Evolutionary conservation across 1,140 invertebrate genomes (phyloP).

Genomic region (Sinella curviseta): DNA sequence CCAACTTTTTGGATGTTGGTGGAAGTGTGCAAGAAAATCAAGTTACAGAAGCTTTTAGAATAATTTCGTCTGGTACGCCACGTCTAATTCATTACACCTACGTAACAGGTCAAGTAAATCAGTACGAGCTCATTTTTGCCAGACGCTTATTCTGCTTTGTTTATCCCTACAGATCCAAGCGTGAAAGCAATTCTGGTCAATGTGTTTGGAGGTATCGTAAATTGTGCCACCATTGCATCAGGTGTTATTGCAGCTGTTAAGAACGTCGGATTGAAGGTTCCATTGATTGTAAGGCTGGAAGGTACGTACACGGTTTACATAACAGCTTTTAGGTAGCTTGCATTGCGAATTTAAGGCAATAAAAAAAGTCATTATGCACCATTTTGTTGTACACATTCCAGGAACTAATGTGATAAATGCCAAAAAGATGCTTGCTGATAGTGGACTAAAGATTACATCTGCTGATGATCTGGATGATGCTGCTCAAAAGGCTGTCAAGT

Average conservation of each 20-base stretch:
- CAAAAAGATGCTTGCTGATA: constrained; percentile 72
- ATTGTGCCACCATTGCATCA: constrained; percentile 94
- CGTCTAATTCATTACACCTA: too few relatives aligned
- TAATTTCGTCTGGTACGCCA: constrained; percentile 68
- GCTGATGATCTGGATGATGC: constrained; percentile 87
- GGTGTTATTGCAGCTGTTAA: constrained; percentile 88
- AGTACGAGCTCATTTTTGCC: constrained; percentile 11
- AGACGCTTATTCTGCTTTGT: constrained; percentile 9
- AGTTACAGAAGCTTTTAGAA: constrained; percentile 72
- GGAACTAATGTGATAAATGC: constrained; percentile 73
- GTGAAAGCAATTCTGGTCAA: constrained; percentile 96
- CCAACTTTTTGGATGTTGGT: constrained; percentile 80
- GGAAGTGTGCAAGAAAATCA: constrained; percentile 74
- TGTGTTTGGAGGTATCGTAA: constrained; percentile 98
- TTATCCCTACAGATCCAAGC: constrained; percentile 67
- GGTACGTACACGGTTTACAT: constrained; percentile 61
- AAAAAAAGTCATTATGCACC: background rate
- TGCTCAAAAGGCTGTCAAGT: constrained; percentile 77
- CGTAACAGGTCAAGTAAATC: constrained; percentile 57
- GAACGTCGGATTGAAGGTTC: constrained; percentile 77
- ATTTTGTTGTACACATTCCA: constrained; percentile 51
- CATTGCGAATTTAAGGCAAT: background rate
- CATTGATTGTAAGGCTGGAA: constrained; percentile 90
- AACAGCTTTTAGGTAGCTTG: background rate
- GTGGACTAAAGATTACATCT: constrained; percentile 77